Evolutionary conservation across 2,888 invertebrate species (phyloP).

Genomic region (Drosophila nr. perissopoda): DNA sequence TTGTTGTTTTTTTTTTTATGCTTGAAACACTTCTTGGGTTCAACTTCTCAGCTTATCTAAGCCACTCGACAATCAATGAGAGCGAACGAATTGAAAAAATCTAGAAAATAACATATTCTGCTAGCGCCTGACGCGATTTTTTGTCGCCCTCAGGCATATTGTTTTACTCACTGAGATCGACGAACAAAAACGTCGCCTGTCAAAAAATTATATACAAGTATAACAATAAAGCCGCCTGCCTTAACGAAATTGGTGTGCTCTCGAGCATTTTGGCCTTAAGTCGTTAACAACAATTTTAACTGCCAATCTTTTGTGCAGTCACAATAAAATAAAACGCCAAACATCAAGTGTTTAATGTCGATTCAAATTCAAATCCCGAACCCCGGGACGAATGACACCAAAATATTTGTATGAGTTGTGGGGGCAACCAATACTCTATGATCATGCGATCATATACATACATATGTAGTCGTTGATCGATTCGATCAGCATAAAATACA

Average conservation of each 20-base stretch:
- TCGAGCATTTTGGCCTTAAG: conserved; percentile 70
- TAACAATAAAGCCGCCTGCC: conserved; percentile 61
- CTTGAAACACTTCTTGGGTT: conserved; percentile 54
- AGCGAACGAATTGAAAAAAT: conserved; percentile 39
- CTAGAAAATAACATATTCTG: conserved; percentile 68
- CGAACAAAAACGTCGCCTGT: conserved; percentile 57
- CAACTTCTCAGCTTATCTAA: conserved; percentile 54
- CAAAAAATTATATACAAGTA: conserved; percentile 63
- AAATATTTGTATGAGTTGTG: conserved; percentile 4
- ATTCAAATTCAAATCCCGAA: conserved; percentile 39
- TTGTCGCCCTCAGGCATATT: conserved; percentile 46
- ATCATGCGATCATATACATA: neutral
- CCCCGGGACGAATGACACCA: conserved; percentile 67
- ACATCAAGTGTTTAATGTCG: conserved; percentile 74
- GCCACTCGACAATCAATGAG: conserved; percentile 71
- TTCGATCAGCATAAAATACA: conserved; percentile 72
- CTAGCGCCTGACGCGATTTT: conserved; percentile 60
- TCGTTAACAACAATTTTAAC: conserved; percentile 67
- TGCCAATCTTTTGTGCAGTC: conserved; percentile 72
- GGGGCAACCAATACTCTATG: neutral
- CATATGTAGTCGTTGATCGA: conserved; percentile 62
- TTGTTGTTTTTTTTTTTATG: conserved; percentile 25
- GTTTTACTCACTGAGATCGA: conserved; percentile 1
- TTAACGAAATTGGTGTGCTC: conserved; percentile 63
- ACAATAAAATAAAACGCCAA: conserved; percentile 63